These are phyloP conservation scores for Pelvicachromis taeniatus DNA, from an alignment of 2,113 vertebrate genomes.

Conservation along the genomic window DNA sequence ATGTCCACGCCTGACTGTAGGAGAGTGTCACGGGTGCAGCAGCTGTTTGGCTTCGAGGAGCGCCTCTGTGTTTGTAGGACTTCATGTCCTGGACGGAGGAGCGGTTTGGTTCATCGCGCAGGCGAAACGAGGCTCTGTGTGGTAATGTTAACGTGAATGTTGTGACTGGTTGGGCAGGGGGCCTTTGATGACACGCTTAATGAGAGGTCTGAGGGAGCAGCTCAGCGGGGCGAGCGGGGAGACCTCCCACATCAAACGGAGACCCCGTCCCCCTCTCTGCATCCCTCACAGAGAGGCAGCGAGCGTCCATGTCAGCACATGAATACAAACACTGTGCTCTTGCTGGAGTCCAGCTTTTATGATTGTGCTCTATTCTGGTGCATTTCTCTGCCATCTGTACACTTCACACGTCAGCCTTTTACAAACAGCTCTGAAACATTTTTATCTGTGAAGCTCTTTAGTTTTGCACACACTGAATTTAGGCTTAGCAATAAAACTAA, in stretches of 20 bases:
- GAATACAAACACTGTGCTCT: neutral
- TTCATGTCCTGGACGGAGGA: neutral
- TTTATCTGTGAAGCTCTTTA: neutral
- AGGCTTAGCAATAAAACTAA: neutral
- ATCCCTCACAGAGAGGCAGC: neutral
- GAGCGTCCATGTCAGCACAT: neutral
- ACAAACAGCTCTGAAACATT: neutral
- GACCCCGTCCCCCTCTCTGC: neutral
- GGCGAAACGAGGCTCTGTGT: conserved; percentile 78
- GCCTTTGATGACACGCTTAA: conserved; percentile 99
- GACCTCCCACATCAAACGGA: conserved; percentile 99
- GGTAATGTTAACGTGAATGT: conserved; percentile 96
- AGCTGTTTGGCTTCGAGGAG: neutral
- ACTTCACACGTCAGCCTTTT: neutral
- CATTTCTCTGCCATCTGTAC: neutral
- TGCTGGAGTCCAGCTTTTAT: neutral
- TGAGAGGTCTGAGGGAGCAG: conserved; percentile 87
- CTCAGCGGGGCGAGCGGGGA: conserved; percentile 81
- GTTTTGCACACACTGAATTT: neutral
- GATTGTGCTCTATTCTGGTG: neutral
- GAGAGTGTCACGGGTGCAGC: neutral
- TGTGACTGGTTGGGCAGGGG: conserved; percentile 85
- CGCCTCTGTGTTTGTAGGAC: neutral
- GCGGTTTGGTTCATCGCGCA: conserved; percentile 41
- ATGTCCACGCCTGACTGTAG: neutral